Percentiles rank a stretch among this genome's conserved stretches.
phyloP scores from a whole-genome alignment of 2,113 vertebrate species.

The Enhydra lutris region DNA sequence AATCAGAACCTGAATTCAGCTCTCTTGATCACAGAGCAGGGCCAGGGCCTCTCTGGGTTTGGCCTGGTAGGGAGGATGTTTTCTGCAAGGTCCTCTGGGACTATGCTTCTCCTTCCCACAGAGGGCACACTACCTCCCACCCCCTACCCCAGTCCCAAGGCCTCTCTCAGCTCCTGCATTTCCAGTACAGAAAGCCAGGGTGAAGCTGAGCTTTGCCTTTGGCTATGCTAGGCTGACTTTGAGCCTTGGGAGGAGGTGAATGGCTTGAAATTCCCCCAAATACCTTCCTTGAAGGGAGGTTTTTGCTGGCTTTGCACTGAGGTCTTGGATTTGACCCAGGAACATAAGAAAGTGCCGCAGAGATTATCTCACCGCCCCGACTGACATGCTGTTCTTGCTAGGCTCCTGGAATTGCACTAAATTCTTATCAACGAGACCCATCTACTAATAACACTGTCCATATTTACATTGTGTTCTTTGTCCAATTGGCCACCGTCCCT shows the following conservation, averaged over 20 bases:
- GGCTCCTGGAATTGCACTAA: not conserved
- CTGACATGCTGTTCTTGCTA: accelerated
- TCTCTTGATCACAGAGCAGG: not conserved
- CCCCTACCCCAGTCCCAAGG: not conserved
- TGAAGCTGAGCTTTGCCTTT: not conserved
- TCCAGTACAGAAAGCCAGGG: not conserved
- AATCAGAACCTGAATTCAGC: accelerated
- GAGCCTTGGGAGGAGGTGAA: not conserved
- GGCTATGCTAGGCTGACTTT: not conserved
- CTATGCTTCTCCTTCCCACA: not conserved
- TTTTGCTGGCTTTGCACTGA: not conserved
- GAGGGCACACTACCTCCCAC: not conserved
- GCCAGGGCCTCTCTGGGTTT: not conserved
- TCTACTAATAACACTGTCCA: not conserved
- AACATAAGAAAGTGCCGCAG: not conserved
- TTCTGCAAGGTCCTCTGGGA: accelerated
- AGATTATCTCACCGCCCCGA: not conserved
- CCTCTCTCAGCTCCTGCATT: not conserved
- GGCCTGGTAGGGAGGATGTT: not conserved
- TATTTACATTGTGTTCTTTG: not conserved
- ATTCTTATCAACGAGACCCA: not conserved
- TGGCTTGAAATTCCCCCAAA: not conserved
- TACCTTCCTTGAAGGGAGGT: not conserved
- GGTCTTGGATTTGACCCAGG: slow-evolving; percentile 11
- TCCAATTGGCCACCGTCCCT: not conserved